Base-by-base conservation (phyloP, 2,113 vertebrate species). In the Trichomycterus rosablanca region DNA sequence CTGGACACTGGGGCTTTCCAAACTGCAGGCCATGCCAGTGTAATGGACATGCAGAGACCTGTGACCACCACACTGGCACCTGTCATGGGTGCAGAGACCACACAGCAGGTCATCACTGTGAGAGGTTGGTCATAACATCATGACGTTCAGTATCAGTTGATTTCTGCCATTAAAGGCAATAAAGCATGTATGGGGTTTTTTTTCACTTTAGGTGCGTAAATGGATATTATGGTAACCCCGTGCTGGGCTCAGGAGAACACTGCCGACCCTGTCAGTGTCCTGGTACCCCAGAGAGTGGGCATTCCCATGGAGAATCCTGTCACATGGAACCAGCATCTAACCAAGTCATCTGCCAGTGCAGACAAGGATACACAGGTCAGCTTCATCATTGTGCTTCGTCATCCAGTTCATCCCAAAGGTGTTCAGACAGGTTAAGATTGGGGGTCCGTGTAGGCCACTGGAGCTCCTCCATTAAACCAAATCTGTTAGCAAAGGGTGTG, bases 261-360 rank as follows among this genome's bases (percentile, higher is more conserved):
- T 95, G 91, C 66, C 83, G 82, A 2, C 91, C 90, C 4, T 97
- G 91, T 42, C 87, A 88, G 8, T 95, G 91, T 58, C 92, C 90
- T 0, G 87, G 90, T 3, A 79, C 82, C 69, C 89, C 89, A 0
- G 87, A 83, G 18, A 88, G 87, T 0, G 75, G 76, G 24, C 83
- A 91, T 54, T 93, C 86, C 57, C 88, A 93, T 0, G 92, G 84
- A 0, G 78, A 72, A 0, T 74, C 89, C 23, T 93, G 92, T 72
- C 74, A 86, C 0, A 58, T 85, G 0, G 86, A 94, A 1, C 67
- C 72, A 0, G 15, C 75, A 9, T 84, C 83, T 1, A 76, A 86
- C 68, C 87, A 85, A 71, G 90, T 93, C 1, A 6, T 92, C 16
- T 95, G 91, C 59, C 72, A 81, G 64, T 96, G 92, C 1, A 84